These are phyloP conservation scores for Hypanus sabinus DNA, from an alignment of 2,113 vertebrate species.

Conservation along the genomic window DNA sequence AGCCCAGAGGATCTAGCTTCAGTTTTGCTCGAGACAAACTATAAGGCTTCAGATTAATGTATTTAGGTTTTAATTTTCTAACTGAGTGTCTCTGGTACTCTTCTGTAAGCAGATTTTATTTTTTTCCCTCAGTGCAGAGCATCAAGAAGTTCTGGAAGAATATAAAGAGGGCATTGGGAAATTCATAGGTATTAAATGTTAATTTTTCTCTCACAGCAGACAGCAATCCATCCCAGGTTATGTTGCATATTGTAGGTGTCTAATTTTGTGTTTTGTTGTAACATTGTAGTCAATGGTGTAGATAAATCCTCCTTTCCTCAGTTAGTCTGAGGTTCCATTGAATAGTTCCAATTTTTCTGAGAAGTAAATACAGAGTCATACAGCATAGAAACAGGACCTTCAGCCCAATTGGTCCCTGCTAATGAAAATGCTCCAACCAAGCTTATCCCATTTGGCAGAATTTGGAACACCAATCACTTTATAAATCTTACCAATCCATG, in stretches of 20 bases:
- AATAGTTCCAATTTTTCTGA: not conserved
- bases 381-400: too few relatives aligned
- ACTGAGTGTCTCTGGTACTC: not conserved
- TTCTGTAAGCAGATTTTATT: not conserved
- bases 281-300: not conserved
- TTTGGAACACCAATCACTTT: too few relatives aligned
- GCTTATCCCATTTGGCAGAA: too few relatives aligned
- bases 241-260: not conserved
- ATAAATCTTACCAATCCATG: too few relatives aligned
- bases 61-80: not conserved
- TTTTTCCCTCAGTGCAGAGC: slow-evolving; percentile 65
- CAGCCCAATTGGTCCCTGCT: too few relatives aligned
- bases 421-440: too few relatives aligned
- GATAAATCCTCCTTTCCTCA: not conserved
- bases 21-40: too few relatives aligned
- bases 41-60: too few relatives aligned
- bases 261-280: not conserved
- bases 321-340: not conserved
- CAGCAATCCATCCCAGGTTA: not conserved
- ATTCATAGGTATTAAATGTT: slow-evolving; percentile 74
- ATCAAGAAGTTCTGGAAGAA: slow-evolving; percentile 83
- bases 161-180: slow-evolving; percentile 80
- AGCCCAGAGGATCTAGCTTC: too few relatives aligned
- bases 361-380: too few relatives aligned
- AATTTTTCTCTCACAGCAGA: not conserved